These are phyloP conservation scores for Andrena camellia DNA, from an alignment of 2,888 invertebrate genomes.

Conservation along the genomic window DNA sequence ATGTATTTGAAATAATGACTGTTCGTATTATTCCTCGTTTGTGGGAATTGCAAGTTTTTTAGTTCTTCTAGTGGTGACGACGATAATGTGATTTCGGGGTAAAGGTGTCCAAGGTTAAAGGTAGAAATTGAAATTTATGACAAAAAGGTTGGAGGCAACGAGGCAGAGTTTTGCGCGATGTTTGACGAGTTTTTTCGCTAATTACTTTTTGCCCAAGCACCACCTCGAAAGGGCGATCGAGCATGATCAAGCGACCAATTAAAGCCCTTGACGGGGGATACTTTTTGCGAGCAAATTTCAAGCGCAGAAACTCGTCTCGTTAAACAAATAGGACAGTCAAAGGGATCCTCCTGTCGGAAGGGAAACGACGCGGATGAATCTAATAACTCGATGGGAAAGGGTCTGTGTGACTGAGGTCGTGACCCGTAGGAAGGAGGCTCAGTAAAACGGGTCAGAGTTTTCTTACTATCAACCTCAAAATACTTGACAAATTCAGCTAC, in stretches of 20 bases:
- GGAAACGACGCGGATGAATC: constrained; percentile 41
- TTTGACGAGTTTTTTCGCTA: background rate
- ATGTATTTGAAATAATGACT: no score
- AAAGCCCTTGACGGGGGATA: constrained; percentile 14
- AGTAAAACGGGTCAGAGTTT: constrained; percentile 3
- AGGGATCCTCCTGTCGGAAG: constrained; percentile 22
- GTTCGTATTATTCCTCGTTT: no score
- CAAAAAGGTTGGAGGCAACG: no score
- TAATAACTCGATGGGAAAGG: constrained; percentile 41
- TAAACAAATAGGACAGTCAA: constrained; percentile 55
- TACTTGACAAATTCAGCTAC: no score
- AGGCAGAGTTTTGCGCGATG: background rate
- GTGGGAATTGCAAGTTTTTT: no score
- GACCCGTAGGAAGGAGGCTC: background rate
- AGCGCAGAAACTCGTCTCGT: constrained; percentile 31
- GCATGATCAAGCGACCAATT: constrained; percentile 40
- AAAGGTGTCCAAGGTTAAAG: no score
- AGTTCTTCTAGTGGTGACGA: no score
- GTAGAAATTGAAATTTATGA: background rate
- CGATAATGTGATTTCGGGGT: no score
- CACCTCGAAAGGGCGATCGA: constrained; percentile 17
- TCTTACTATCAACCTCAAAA: background rate
- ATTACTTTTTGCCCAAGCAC: background rate
- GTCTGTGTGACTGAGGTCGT: constrained; percentile 7
- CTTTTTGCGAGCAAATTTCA: constrained; percentile 31